Evolutionary conservation across 2,888 invertebrate species (phyloP).

Genomic region (Watsonalla binaria): DNA sequence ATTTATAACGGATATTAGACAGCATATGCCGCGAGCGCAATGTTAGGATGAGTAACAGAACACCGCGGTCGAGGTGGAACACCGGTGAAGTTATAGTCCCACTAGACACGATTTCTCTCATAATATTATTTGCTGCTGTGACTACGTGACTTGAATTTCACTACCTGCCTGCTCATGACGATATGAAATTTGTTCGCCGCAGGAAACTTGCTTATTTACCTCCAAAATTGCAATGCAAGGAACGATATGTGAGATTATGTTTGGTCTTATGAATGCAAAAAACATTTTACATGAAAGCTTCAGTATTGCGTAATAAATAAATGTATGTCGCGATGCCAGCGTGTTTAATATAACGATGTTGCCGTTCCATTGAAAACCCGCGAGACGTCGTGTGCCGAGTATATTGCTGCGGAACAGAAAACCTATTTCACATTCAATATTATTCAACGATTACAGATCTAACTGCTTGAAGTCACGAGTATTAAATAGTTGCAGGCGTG

Average conservation of each 20-base stretch:
- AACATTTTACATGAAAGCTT: neutral
- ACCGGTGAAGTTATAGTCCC: conserved; percentile 51
- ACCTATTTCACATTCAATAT: no score
- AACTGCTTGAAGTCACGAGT: no score
- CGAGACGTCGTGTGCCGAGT: neutral
- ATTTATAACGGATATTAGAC: neutral
- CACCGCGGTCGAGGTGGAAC: conserved; percentile 24
- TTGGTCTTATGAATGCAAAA: conserved; percentile 15
- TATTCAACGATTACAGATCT: no score
- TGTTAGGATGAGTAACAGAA: conserved; percentile 19
- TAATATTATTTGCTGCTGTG: conserved; percentile 63
- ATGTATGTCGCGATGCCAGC: neutral
- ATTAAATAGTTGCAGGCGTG: no score
- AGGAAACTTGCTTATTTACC: conserved; percentile 56
- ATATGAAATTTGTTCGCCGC: conserved; percentile 57
- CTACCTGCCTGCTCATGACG: conserved; percentile 51
- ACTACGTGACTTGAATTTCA: conserved; percentile 56
- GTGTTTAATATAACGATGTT: conserved; percentile 4
- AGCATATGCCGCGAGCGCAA: conserved; percentile 10
- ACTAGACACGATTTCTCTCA: conserved; percentile 60
- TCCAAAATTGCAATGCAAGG: conserved; percentile 44
- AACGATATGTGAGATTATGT: conserved; percentile 32
- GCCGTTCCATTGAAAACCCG: conserved; percentile 7
- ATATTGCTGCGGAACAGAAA: no score
- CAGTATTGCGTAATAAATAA: conserved; percentile 6